A percentile compares a stretch with the other conserved stretches of the same genome.
These are phyloP conservation scores for Acanthis flammea DNA, from an alignment of 2,797 vertebrate species.

Conservation along the genomic window DNA sequence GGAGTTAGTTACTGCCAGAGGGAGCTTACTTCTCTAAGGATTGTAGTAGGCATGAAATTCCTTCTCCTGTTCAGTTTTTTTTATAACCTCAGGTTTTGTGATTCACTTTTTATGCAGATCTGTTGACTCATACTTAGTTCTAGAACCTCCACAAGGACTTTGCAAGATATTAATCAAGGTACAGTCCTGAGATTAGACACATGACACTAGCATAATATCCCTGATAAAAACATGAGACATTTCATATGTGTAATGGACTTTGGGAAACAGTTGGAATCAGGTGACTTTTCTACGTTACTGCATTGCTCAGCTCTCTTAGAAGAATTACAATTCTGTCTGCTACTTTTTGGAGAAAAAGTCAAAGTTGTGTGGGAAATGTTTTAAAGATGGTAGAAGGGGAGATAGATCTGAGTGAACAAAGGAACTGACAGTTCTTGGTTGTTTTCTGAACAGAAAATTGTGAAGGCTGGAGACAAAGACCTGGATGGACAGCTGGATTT, in stretches of 20 bases:
- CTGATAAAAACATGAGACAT: neutral
- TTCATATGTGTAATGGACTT: neutral
- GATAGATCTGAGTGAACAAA: neutral
- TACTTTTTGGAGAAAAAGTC: neutral
- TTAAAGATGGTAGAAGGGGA: neutral
- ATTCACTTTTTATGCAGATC: neutral
- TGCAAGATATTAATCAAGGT: neutral
- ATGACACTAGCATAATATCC: neutral
- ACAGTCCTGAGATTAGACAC: neutral
- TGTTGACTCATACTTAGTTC: neutral
- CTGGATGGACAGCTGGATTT: conserved; percentile 94
- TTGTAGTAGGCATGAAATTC: neutral
- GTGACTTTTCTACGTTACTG: neutral
- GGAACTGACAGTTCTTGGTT: neutral
- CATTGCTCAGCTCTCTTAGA: neutral
- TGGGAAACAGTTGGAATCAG: neutral
- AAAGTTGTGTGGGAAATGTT: neutral
- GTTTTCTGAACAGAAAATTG: conserved; percentile 85
- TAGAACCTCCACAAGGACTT: neutral
- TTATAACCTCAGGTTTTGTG: neutral
- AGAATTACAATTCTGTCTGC: neutral
- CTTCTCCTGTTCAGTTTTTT: neutral
- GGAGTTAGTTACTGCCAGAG: neutral
- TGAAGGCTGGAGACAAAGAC: conserved; percentile 95
- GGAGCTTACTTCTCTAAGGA: neutral